These are phyloP conservation scores for Alsophila aescularia DNA, from an alignment of 2,888 invertebrate species.

Conservation along the genomic window DNA sequence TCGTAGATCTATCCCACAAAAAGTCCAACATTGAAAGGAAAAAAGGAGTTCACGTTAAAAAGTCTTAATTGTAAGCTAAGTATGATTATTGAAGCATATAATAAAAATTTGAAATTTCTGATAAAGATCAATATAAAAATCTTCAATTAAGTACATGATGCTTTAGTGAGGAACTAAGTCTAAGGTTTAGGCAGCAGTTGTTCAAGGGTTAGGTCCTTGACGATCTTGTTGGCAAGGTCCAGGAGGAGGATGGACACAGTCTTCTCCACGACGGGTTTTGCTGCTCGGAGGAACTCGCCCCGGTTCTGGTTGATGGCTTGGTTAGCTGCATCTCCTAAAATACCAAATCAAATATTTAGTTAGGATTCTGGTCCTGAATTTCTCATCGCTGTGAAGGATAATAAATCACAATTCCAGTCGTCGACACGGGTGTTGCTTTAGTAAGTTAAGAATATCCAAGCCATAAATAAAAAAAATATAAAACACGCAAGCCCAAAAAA, in stretches of 20 bases:
- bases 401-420: too few relatives aligned
- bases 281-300: constrained; percentile 79
- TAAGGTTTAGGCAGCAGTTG: constrained; percentile 80
- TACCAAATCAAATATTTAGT: not conserved
- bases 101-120: not conserved
- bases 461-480: too few relatives aligned
- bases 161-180: not conserved
- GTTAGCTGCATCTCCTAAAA: constrained; percentile 81
- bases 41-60: too few relatives aligned
- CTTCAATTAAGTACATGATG: not conserved
- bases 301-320: constrained; percentile 85
- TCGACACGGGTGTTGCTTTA: too few relatives aligned
- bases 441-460: too few relatives aligned
- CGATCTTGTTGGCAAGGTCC: constrained; percentile 83
- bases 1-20: too few relatives aligned
- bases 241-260: constrained; percentile 79
- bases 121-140: not conserved
- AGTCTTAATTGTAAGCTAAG: too few relatives aligned
- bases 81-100: too few relatives aligned
- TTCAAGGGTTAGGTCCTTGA: constrained; percentile 78
- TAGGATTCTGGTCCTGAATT: too few relatives aligned
- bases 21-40: too few relatives aligned
- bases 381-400: too few relatives aligned
- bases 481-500: too few relatives aligned
- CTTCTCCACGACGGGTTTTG: constrained; percentile 84